Evolutionary conservation across 1,140 invertebrate genomes (phyloP), one percentile per base, ranked within the genome.

Genomic region (Coptotermes formosanus): DNA sequence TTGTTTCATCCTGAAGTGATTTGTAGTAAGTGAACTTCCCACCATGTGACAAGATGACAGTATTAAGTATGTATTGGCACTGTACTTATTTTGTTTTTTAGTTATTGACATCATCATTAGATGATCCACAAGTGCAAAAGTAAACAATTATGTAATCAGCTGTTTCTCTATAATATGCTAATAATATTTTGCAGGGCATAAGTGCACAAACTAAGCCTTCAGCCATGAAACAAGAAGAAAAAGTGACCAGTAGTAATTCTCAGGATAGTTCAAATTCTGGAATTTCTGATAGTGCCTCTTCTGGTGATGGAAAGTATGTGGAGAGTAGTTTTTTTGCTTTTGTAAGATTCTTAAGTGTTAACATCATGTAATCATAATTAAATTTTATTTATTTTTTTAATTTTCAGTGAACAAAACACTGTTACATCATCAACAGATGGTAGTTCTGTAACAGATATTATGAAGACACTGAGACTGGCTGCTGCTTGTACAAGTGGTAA

Each of bases 401-500:
- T 30, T 75, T 75, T n/a, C n/a, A 75, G 64, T 75, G 64, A 75
- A 3, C 64, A 75, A 14, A 25, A 75, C 6, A 3, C n/a, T 75
- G 64, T 75, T 25, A 84, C 83, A 25, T 45, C 85, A n/a, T 48
- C 43, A 48, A 81, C 44, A 32, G 32, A 75, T 48, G 45, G 14
- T 3, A 82, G 55, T n/a, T 21, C 75, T 12, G 85, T 81, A 21
- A 52, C 81, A 23, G 12, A 48, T 52, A 82, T 86, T 38, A 30
- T 82, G 44, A 86, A 82, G 59, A n/a, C 85, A 55, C 59, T 69
- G 38, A 75, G 32, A 75, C 23, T 82, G 32, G 64, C 59, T 45
- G 64, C 85, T 48, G 85, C 85, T 75, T n/a, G 85, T 48, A 69
- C 82, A 23, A 84, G 82, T 81, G 30, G 45, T 23, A 52, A 84